Percentiles rank a stretch among this genome's conserved stretches.
These are phyloP conservation scores for Phthorimaea operculella DNA, from an alignment of 1,140 invertebrate species.

Conservation along the genomic window DNA sequence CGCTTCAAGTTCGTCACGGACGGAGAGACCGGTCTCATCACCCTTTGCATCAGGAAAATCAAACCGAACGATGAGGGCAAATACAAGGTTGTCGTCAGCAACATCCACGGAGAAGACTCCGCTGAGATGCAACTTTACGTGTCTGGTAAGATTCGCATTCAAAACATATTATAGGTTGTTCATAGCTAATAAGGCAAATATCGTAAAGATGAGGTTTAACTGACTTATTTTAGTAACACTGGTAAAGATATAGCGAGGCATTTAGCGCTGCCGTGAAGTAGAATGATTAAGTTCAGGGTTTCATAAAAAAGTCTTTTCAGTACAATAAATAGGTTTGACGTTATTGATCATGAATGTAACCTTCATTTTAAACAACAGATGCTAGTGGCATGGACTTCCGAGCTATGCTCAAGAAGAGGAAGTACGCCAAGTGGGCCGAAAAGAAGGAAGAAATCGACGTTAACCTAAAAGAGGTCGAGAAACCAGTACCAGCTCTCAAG, in stretches of 20 bases:
- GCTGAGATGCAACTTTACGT: conserved; percentile 97
- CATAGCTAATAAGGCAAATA: too few relatives aligned
- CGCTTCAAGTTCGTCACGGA: conserved; percentile 93
- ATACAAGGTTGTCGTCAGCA: conserved; percentile 93
- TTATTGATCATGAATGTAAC: too few relatives aligned
- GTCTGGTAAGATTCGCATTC: conserved; percentile 76
- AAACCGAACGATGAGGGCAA: conserved; percentile 98
- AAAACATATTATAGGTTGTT: neutral
- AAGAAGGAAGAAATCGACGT: conserved; percentile 91
- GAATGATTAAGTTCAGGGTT: too few relatives aligned
- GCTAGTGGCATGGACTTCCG: conserved; percentile 98
- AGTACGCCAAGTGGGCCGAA: conserved; percentile 93
- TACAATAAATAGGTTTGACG: too few relatives aligned
- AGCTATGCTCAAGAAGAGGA: conserved; percentile 96
- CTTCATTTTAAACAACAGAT: conserved; percentile 68
- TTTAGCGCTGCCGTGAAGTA: too few relatives aligned
- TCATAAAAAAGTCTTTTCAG: too few relatives aligned
- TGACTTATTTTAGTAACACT: too few relatives aligned
- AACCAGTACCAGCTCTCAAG: conserved; percentile 84
- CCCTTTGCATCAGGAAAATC: conserved; percentile 94
- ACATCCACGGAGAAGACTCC: conserved; percentile 93
- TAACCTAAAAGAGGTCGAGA: conserved; percentile 92
- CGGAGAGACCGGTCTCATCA: conserved; percentile 88
- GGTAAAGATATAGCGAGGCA: too few relatives aligned
- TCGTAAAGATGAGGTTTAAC: too few relatives aligned